phyloP scores from a whole-genome alignment of 2,113 vertebrate genomes.

The Myanophis thanlyinensis region DNA sequence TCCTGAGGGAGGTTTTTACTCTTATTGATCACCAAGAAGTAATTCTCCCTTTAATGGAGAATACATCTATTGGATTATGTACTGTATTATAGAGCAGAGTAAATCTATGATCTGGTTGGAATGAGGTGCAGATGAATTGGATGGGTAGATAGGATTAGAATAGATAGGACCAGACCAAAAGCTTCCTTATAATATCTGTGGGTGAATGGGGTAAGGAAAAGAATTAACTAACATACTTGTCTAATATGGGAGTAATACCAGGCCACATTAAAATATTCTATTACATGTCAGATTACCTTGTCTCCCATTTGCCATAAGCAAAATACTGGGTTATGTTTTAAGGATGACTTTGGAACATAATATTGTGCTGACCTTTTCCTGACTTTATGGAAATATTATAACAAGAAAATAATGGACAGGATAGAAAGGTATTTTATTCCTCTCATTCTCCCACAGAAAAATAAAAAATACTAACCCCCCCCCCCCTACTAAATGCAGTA shows the following conservation, averaged over 20 bases:
- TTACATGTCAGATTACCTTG: neutral
- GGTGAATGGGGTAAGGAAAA: neutral
- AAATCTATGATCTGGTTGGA: neutral
- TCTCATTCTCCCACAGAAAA: neutral
- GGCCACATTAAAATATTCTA: neutral
- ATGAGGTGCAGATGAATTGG: neutral
- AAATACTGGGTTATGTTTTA: neutral
- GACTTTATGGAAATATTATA: neutral
- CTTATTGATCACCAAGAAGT: neutral
- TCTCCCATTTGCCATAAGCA: neutral
- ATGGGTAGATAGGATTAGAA: neutral
- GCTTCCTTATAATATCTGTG: neutral
- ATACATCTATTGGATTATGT: too few species aligned
- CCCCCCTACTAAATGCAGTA: neutral
- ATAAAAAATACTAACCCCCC: neutral
- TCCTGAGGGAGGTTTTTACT: neutral
- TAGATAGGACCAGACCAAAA: neutral
- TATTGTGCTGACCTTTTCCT: neutral
- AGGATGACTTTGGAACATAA: neutral
- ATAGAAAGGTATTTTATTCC: neutral
- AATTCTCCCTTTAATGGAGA: neutral
- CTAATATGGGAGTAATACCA: neutral
- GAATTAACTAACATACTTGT: neutral
- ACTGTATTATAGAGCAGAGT: too few species aligned
- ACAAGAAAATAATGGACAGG: neutral